Evolutionary conservation across 2,113 vertebrate species (phyloP), one percentile per base, ranked within the genome.

Genomic region (Chamaea fasciata): DNA sequence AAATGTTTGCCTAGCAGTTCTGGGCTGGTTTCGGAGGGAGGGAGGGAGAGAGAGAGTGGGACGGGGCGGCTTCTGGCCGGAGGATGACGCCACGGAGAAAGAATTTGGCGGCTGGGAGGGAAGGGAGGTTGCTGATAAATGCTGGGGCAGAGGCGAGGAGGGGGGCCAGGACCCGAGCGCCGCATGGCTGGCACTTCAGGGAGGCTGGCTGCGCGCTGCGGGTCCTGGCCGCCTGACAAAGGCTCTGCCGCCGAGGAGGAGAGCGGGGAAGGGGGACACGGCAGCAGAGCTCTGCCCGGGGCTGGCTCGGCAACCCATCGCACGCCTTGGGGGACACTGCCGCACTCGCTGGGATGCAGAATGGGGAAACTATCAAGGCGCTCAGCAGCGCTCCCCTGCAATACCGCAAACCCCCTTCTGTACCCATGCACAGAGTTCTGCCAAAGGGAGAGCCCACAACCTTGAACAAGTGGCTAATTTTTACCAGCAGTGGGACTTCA

Each of bases 1-100:
- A 89, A 97, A 90, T 90, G 91, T 96, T 96, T 94, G 90, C 83
- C 95, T 75, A 93, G 94, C 84, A 96, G 65, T 89, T 91, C 90
- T 89, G 89, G 88, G 69, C 87, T 95, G 35, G 37, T 92, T 95
- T 85, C 14, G n/a, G 90, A 91, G 92, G 41, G 92, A 91, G 87
- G 87, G 79, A 89, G 69, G 74, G 69, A 91, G 37, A 39, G 79
- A 50, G 62, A 89, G 89, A 94, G 62, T 7, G 7, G 73, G 69
- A 67, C 13, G 28, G 94, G 94, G 82, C 47, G 31, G 95, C 94
- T 94, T 92, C 89, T 95, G 95, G 92, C 69, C 59, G n/a, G n/a
- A 71, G 83, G 63, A 86, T 68, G 82, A 88, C 91, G 88, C 91
- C 92, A 85, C 65, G 2, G 80, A 91, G 74, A 92, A 95, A 77